A percentile compares a stretch with the other conserved stretches of the same genome.
These are phyloP conservation scores for Sphaerophoria taeniata DNA, from an alignment of 2,888 invertebrate species.

Conservation along the genomic window DNA sequence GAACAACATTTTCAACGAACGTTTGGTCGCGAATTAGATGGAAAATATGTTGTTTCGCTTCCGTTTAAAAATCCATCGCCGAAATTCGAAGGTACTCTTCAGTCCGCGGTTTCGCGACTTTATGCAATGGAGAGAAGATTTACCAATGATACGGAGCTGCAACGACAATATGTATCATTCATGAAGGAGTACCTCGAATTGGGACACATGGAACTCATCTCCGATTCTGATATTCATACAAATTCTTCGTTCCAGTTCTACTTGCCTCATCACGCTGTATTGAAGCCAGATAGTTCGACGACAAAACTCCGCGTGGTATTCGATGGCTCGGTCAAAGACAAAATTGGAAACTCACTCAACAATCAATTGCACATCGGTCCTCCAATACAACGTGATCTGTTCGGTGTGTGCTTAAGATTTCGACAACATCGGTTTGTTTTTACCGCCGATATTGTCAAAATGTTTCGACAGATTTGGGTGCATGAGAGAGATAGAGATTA, in stretches of 20 bases:
- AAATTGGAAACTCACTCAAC: slow-evolving; percentile 4
- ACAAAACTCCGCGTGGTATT: slow-evolving; percentile 22
- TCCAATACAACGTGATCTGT: not conserved
- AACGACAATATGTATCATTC: slow-evolving; percentile 14
- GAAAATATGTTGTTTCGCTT: slow-evolving; percentile 48
- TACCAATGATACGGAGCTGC: slow-evolving; percentile 16
- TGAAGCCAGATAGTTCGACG: slow-evolving; percentile 32
- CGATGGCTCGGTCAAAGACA: not conserved
- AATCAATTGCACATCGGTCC: slow-evolving; percentile 23
- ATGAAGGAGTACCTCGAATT: slow-evolving; percentile 39
- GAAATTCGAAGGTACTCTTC: slow-evolving; percentile 32
- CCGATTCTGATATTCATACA: not conserved
- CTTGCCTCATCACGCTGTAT: slow-evolving; percentile 25
- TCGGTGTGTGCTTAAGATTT: slow-evolving; percentile 47
- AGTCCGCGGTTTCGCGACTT: slow-evolving; percentile 18
- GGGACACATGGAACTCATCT: slow-evolving; percentile 29
- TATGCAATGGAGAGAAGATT: slow-evolving; percentile 40
- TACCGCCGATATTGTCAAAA: slow-evolving; percentile 62
- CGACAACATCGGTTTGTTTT: slow-evolving; percentile 61
- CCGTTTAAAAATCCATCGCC: slow-evolving; percentile 35
- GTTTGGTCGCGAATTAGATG: slow-evolving; percentile 36
- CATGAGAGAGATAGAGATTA: slow-evolving; percentile 48
- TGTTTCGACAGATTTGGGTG: slow-evolving; percentile 71
- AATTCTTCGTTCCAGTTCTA: slow-evolving; percentile 12
- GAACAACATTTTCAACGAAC: slow-evolving; percentile 41